Conservation (phyloP, 1,140 invertebrate genomes). For the Drosophila leontia region DNA sequence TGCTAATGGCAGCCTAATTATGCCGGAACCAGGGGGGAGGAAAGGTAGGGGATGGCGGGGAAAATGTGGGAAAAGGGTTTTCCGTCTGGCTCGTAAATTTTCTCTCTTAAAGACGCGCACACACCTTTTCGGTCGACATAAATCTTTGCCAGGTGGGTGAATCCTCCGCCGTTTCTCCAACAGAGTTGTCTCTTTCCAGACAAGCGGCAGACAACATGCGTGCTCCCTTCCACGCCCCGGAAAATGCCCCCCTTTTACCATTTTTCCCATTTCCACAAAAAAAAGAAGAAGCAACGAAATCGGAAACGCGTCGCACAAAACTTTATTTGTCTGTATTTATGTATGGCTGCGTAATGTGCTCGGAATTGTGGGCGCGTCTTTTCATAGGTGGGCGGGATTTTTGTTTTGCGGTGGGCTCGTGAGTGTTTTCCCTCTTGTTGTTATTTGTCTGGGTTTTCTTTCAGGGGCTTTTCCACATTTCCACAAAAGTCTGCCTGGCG, state of each 20-base stretch:
- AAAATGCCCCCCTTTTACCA: constrained; percentile 11
- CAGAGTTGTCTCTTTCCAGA: constrained; percentile 63
- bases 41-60: not conserved
- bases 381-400: constrained; percentile 24
- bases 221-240: constrained; percentile 35
- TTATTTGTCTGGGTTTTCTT: constrained; percentile 56
- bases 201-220: constrained; percentile 77
- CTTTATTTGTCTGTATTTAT: constrained; percentile 67
- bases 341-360: constrained; percentile 62
- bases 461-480: constrained; percentile 26
- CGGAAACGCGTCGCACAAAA: constrained; percentile 70
- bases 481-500: constrained; percentile 30
- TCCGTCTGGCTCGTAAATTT: constrained; percentile 68
- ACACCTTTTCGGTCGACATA: constrained; percentile 74
- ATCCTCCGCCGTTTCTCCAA: constrained; percentile 27
- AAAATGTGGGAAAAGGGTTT: constrained; percentile 44
- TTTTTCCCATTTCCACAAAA: not conserved
- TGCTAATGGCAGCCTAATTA: constrained; percentile 82
- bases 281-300: constrained; percentile 31
- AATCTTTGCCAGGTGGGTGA: constrained; percentile 78
- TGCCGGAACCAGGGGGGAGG: constrained; percentile 29
- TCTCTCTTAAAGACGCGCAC: constrained; percentile 57
- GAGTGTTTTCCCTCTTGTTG: constrained; percentile 25
- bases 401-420: constrained; percentile 28
- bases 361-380: constrained; percentile 28